Conservation (phyloP, 2,888 invertebrate genomes). For the Netelia melanura region DNA sequence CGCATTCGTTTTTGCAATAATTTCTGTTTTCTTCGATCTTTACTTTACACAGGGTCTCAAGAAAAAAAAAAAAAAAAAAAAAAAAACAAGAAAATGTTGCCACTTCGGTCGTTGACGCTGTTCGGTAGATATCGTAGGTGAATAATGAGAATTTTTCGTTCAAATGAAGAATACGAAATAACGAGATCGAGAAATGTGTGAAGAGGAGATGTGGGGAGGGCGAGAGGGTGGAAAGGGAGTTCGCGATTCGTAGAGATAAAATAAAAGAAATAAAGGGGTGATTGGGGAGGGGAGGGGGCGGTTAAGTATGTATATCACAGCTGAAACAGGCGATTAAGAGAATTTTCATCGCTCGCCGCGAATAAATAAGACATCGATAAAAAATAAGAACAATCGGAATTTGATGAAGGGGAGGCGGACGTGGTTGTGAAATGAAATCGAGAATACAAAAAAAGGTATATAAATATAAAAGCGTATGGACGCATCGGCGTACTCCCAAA, state of each 20-base stretch:
- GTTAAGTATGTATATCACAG: constrained; percentile 70
- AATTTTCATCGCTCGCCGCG: constrained; percentile 52
- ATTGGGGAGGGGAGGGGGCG: constrained; percentile 6
- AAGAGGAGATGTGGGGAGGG: background rate
- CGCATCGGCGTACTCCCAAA: constrained; percentile 32
- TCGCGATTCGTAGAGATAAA: constrained; percentile 10
- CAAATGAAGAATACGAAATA: constrained; percentile 14
- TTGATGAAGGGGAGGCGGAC: background rate
- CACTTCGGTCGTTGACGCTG: constrained; percentile 42
- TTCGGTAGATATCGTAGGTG: constrained; percentile 18
- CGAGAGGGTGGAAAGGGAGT: background rate
- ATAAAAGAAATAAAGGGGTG: constrained; percentile 22
- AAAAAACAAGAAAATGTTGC: background rate
- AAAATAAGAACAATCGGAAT: background rate
- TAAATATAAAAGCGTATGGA: background rate
- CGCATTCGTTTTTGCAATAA: background rate
- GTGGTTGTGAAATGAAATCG: background rate
- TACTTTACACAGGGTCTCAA: background rate
- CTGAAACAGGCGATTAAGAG: constrained; percentile 66
- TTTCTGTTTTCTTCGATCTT: background rate
- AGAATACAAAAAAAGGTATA: background rate
- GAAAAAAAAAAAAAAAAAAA: background rate
- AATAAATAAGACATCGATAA: constrained; percentile 56
- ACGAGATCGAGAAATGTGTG: background rate
- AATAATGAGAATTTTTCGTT: background rate